Percentiles rank a stretch among this genome's conserved stretches.
phyloP scores from a whole-genome alignment of 2,113 vertebrate species.

The Sterna hirundo region DNA sequence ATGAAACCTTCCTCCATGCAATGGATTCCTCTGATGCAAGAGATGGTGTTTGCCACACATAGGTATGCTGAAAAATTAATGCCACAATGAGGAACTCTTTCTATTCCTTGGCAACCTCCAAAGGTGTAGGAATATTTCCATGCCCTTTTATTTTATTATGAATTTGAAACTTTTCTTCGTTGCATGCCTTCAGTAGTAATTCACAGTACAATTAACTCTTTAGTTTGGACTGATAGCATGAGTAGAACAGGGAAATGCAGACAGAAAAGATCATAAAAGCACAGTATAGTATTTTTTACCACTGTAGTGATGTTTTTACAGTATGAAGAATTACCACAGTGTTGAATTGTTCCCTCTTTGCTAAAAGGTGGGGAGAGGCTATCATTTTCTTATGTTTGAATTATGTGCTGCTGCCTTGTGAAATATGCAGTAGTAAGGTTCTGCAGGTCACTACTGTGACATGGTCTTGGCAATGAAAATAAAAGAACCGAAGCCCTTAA shows the following conservation, averaged over 20 bases:
- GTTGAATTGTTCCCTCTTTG: background rate
- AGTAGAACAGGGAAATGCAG: background rate
- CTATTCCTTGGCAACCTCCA: background rate
- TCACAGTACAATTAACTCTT: background rate
- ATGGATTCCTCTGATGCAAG: background rate
- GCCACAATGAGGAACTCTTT: background rate
- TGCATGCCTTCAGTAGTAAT: background rate
- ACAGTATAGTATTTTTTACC: background rate
- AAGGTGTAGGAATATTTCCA: background rate
- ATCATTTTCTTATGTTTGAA: background rate
- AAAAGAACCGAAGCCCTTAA: background rate
- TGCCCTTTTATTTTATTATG: background rate
- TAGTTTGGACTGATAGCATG: background rate
- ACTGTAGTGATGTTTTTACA: background rate
- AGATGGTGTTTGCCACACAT: background rate
- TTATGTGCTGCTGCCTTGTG: background rate
- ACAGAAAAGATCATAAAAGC: background rate
- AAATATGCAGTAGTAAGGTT: background rate
- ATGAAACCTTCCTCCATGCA: background rate
- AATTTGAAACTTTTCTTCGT: background rate
- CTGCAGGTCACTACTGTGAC: background rate
- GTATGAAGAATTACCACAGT: background rate
- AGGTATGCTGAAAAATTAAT: background rate
- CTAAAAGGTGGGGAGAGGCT: background rate
- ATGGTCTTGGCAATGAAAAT: background rate